A percentile compares a stretch with the other conserved stretches of the same genome.
phyloP scores from a whole-genome alignment of 2,113 vertebrate genomes.

The Anolis sagrei region DNA sequence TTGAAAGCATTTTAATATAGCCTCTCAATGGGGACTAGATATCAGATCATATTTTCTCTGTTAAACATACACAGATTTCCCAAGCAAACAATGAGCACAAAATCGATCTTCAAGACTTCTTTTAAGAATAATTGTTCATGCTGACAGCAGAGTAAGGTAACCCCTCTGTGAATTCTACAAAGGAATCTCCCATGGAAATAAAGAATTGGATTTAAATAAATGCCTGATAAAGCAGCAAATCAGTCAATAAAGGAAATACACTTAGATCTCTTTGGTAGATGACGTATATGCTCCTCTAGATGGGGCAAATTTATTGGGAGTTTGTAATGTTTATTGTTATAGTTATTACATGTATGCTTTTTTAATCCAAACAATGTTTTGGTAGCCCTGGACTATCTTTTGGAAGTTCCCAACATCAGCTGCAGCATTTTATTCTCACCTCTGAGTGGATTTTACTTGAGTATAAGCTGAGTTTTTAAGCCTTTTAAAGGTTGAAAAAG shows the following conservation, averaged over 20 bases:
- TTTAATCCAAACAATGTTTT: too few relatives aligned
- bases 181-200: slow-evolving; percentile 20
- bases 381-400: too few relatives aligned
- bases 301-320: too few relatives aligned
- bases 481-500: too few relatives aligned
- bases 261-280: neutral
- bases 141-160: slow-evolving; percentile 5
- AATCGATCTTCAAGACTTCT: slow-evolving; percentile 33
- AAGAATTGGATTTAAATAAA: slow-evolving; percentile 24
- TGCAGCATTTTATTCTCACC: too few relatives aligned
- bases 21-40: neutral
- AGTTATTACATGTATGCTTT: too few relatives aligned
- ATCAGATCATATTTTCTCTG: slow-evolving; percentile 23
- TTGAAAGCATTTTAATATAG: slow-evolving; percentile 21
- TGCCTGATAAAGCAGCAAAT: neutral
- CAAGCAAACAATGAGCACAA: slow-evolving; percentile 28
- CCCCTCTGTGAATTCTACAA: slow-evolving; percentile 21
- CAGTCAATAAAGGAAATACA: slow-evolving; percentile 7
- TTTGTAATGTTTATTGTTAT: too few relatives aligned
- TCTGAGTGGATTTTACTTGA: too few relatives aligned
- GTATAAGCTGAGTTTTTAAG: too few relatives aligned
- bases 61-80: slow-evolving; percentile 28
- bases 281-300: too few relatives aligned
- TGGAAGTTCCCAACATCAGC: too few relatives aligned
- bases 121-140: slow-evolving; percentile 32